These are phyloP conservation scores for Manis javanica DNA, from an alignment of 2,797 vertebrate species.

Conservation along the genomic window DNA sequence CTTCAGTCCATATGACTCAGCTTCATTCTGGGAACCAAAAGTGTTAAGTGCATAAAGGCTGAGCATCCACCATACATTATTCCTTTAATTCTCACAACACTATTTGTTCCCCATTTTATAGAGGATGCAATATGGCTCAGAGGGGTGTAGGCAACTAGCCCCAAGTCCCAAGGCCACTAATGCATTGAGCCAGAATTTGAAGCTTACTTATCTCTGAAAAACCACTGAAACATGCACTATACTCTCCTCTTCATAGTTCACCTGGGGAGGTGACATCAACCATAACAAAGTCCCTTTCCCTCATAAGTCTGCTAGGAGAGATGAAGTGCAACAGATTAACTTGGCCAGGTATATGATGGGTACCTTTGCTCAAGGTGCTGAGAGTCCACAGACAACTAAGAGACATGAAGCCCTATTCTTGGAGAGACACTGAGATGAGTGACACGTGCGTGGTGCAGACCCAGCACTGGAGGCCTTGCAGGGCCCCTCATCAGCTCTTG, in stretches of 20 bases:
- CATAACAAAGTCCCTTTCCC: neutral
- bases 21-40: neutral
- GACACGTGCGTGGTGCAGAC: fast-evolving
- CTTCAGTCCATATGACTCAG: neutral
- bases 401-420: neutral
- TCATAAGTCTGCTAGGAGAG: neutral
- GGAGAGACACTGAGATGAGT: neutral
- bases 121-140: neutral
- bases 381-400: neutral
- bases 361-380: neutral
- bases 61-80: neutral
- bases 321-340: neutral
- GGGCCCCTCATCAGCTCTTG: neutral
- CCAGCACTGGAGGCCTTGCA: neutral
- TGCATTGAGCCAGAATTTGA: neutral
- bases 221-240: neutral
- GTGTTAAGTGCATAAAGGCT: neutral
- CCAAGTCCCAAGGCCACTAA: neutral
- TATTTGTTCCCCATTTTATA: neutral
- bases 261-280: neutral
- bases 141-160: neutral
- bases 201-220: neutral
- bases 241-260: neutral
- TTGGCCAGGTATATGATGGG: neutral
- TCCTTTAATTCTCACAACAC: neutral